Evolutionary conservation across 2,797 vertebrate species (phyloP).

Genomic region (Myoxocephalus aenaeus): DNA sequence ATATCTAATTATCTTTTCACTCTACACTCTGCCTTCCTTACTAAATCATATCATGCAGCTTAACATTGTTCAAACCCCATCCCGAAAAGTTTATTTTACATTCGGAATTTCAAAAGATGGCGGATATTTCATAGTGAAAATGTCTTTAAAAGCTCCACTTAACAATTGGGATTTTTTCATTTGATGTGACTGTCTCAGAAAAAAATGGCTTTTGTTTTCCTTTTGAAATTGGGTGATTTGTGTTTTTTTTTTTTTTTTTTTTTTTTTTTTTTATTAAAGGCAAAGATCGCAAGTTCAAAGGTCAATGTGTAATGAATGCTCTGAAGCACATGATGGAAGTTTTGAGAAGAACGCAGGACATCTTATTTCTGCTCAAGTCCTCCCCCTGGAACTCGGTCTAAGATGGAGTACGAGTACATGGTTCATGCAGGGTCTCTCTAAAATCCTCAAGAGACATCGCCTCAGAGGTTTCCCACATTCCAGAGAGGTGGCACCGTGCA

Average conservation of each 20-base stretch:
- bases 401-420: neutral
- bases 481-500: conserved; percentile 26
- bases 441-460: conserved; percentile 16
- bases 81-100: neutral
- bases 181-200: neutral
- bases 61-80: neutral
- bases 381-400: neutral
- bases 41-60: neutral
- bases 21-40: neutral
- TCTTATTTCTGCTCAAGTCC: too few relatives aligned
- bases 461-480: conserved; percentile 56
- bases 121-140: neutral
- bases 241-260: too few relatives aligned
- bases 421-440: neutral
- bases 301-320: neutral
- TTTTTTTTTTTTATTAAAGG: too few relatives aligned
- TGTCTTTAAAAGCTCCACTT: neutral
- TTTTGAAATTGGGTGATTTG: neutral
- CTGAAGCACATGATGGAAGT: conserved; percentile 8
- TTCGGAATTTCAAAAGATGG: neutral
- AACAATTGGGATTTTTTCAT: neutral
- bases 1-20: neutral
- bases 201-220: neutral
- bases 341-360: too few relatives aligned
- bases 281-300: neutral